phyloP scores from a whole-genome alignment of 2,888 invertebrate species.

The Drosophila yooni region DNA sequence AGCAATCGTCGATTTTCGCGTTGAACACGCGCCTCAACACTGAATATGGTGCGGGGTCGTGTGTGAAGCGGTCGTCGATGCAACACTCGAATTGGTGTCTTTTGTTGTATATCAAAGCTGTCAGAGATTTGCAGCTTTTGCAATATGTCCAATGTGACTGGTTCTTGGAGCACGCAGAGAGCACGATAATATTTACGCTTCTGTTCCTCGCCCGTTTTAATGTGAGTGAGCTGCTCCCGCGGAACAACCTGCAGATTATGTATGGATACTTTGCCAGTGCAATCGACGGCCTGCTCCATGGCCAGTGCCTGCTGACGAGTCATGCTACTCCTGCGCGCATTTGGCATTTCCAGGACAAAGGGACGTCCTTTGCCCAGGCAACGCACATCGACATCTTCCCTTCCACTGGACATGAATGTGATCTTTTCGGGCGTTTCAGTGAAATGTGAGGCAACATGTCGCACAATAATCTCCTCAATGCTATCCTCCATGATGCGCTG shows the following conservation, averaged over 20 bases:
- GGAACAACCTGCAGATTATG: slow-evolving; percentile 88
- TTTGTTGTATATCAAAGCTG: slow-evolving; percentile 89
- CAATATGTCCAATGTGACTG: slow-evolving; percentile 86
- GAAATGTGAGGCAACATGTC: slow-evolving; percentile 87
- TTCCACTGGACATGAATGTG: slow-evolving; percentile 95
- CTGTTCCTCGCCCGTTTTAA: slow-evolving; percentile 94
- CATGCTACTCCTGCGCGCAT: slow-evolving; percentile 87
- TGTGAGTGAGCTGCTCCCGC: slow-evolving; percentile 88
- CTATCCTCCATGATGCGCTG: slow-evolving; percentile 92
- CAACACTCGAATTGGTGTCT: slow-evolving; percentile 95
- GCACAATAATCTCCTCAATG: slow-evolving; percentile 94
- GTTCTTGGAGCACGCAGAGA: slow-evolving; percentile 87
- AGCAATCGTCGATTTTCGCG: slow-evolving; percentile 86
- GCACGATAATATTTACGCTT: slow-evolving; percentile 96
- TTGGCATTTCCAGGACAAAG: slow-evolving; percentile 94
- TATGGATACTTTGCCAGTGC: slow-evolving; percentile 86
- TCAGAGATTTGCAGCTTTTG: slow-evolving; percentile 84
- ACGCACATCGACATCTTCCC: slow-evolving; percentile 98
- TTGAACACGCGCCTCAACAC: slow-evolving; percentile 87
- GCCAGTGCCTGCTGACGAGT: slow-evolving; percentile 85
- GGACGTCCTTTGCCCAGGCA: slow-evolving; percentile 96
- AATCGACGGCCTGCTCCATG: slow-evolving; percentile 87
- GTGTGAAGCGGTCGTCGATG: slow-evolving; percentile 92
- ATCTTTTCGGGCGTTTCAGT: slow-evolving; percentile 82
- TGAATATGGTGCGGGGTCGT: slow-evolving; percentile 89